Evolutionary conservation across 2,888 invertebrate species (phyloP), one percentile per base, ranked within the genome.

Genomic region (Sarcophaga rosellei): DNA sequence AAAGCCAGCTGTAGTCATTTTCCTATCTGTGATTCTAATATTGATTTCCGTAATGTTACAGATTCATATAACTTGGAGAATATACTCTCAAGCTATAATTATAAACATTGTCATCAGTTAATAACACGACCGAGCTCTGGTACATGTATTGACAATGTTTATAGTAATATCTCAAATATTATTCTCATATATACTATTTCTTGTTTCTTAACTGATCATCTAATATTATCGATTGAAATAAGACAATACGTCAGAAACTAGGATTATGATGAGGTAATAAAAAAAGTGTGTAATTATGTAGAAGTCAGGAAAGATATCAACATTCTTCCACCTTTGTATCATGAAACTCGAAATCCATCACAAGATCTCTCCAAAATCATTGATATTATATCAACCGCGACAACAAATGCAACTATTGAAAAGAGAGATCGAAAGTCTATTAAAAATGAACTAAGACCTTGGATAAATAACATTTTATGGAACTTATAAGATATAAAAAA

Each of bases 111-210:
- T n/a, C 61, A 21, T 6, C 17, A 15, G 10, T 61, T 61, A 20
- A 61, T n/a, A 61, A 61, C 61, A 61, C 21, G 61, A 5, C 23
- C 63, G 12, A 3, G 11, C 21, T 23, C 62, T 63, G 62, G 62
- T 63, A 63, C 63, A 63, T 63, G 63, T 25, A 63, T 25, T 63
- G 63, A 25, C 15, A 21, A 63, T 23, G 23, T 63, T 63, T 63
- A 25, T 23, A 63, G 63, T 63, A 23, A 15, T n/a, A 63, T 23
- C 11, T 12, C 63, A 23, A 10, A 63, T 6, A 8, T 25, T n/a
- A n/a, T 63, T 63, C 25, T 63, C 17, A 63, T 63, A 25, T 25
- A 25, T 63, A 25, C 63, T 63, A 63, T 63, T 25, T 21, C 63
- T 11, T 63, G 63, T 17, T 21, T 0, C 1, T 17, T 63, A 63